Evolutionary conservation across 2,888 invertebrate species (phyloP).

Genomic region (Hypselothyrea guttata): DNA sequence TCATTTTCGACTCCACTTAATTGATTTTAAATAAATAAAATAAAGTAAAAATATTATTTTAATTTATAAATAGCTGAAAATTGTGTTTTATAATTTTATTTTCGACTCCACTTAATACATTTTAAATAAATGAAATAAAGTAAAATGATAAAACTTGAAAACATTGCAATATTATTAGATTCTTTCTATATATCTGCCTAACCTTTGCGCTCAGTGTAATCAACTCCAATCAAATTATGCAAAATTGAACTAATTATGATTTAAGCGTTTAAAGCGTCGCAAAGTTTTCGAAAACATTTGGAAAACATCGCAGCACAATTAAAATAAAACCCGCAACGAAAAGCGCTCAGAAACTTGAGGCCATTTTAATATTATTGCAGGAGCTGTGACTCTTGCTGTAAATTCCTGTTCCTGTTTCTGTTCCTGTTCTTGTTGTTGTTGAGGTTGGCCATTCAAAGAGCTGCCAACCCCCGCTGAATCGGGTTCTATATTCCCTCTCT

Average conservation of each 20-base stretch:
- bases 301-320: conserved; percentile 60
- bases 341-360: conserved; percentile 56
- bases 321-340: conserved; percentile 55
- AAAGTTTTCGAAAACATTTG: conserved; percentile 57
- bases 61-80: too few relatives aligned
- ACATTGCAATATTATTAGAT: too few relatives aligned
- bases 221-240: conserved; percentile 67
- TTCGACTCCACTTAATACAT: too few relatives aligned
- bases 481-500: background rate
- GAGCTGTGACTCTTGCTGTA: conserved; percentile 25
- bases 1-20: too few relatives aligned
- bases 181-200: too few relatives aligned
- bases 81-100: too few relatives aligned
- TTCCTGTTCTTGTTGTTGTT: conserved; percentile 27
- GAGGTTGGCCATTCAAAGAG: conserved; percentile 51
- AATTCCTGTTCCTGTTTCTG: conserved; percentile 28
- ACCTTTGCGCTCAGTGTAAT: conserved; percentile 6
- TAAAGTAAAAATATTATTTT: too few relatives aligned
- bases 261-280: conserved; percentile 53
- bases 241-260: conserved; percentile 78
- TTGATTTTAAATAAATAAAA: too few relatives aligned
- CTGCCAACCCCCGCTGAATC: conserved; percentile 9
- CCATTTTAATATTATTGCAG: conserved; percentile 71
- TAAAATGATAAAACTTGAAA: too few relatives aligned
- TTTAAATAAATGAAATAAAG: too few relatives aligned